Base-by-base conservation (phyloP, 2,113 vertebrate species). In the Daboia siamensis region DNA sequence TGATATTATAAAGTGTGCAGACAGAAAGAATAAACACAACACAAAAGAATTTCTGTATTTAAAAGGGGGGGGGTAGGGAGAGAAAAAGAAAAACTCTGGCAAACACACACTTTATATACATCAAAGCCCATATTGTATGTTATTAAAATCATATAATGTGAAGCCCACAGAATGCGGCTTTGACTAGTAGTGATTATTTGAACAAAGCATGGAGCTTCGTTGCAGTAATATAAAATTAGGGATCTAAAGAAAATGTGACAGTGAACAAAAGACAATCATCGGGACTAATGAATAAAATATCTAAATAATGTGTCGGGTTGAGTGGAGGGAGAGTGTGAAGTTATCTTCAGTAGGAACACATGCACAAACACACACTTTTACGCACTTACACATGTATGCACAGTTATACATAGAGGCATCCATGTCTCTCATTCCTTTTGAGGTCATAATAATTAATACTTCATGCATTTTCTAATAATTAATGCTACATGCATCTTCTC, bases 1-100 rank as follows among this genome's bases (percentile, higher is more conserved):
- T 98, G 98, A 98, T 98, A 98, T 98, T 99, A 99, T 99, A 99
- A 99, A 99, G 98, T 98, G 97, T 99, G 98, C 99, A 99, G 98
- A 99, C 98, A 97, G 98, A 98, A 97, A 98, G 98, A 99, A 98
- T 98, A 98, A 98, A 99, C 97, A 98, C 96, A 97, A 97, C 97
- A 94, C 96, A 97, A 97, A 98, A 93, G 88, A 93, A 97, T 97
- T 97, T 97, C 97, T 96, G 96, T 97, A 97, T 97, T 98, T 97
- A 96, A 95, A 93, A 61, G n/a, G 24, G 5, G 85, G 44, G 13
- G 0, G 7, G 6, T 0, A 0, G 11, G 5, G 0, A 90, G 85
- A 52, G 91, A 64, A 52, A 84, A 55, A 10, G 15, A 90, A 95
- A 95, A 0, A 85, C 0, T 90, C 86, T 93, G 93, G 96, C 96